These are phyloP conservation scores for Dryas iulia DNA, from an alignment of 1,140 invertebrate species.

Conservation along the genomic window DNA sequence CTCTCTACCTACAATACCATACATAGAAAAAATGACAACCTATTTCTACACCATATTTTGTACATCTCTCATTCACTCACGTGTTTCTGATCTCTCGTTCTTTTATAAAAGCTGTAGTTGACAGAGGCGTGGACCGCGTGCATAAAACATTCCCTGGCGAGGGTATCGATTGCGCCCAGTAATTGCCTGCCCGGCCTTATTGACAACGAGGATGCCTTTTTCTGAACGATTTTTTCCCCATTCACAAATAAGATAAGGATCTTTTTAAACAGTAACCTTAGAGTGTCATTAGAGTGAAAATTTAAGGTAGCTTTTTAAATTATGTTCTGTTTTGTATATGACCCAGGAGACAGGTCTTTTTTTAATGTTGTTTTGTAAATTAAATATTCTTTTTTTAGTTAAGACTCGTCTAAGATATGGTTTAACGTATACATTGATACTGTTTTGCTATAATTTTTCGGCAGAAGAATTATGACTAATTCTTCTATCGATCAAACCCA, in stretches of 20 bases:
- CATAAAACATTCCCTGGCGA: conserved; percentile 32
- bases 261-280: background rate
- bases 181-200: conserved; percentile 55
- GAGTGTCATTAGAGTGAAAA: background rate
- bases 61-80: background rate
- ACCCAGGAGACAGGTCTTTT: no score
- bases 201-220: conserved; percentile 37
- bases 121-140: conserved; percentile 22
- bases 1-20: no score
- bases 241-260: conserved; percentile 4
- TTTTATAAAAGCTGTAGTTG: conserved; percentile 17
- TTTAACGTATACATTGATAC: no score
- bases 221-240: conserved; percentile 4
- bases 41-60: no score
- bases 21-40: no score
- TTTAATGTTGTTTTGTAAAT: no score
- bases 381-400: no score
- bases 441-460: no score
- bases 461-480: no score
- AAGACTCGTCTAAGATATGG: no score
- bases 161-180: conserved; percentile 47
- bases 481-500: no score
- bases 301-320: background rate
- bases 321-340: background rate
- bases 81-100: background rate